phyloP scores from a whole-genome alignment of 2,113 vertebrate genomes.

The Podocnemis expansa region DNA sequence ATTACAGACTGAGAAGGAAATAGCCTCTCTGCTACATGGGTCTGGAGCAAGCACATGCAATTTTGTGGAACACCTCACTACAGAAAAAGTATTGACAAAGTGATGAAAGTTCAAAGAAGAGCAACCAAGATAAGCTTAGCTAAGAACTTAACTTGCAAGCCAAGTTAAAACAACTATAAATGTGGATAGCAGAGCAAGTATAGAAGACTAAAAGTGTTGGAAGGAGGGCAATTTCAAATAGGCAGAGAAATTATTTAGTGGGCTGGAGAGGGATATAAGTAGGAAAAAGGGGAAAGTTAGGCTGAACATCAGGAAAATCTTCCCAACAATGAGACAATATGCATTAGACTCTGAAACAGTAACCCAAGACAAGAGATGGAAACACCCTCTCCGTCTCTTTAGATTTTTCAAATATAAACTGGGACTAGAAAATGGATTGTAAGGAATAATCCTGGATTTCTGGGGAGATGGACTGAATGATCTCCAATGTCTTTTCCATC shows the following conservation, averaged over 20 bases:
- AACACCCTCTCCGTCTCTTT: not conserved
- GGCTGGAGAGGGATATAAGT: not conserved
- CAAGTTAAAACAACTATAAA: not conserved
- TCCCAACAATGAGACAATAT: fast-evolving
- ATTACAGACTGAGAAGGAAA: not conserved
- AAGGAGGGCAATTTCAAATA: not conserved
- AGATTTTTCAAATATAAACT: fast-evolving
- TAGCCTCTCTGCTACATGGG: not conserved
- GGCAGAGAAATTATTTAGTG: fast-evolving
- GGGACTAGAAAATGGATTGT: not conserved
- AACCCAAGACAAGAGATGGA: not conserved
- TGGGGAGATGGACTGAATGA: not conserved
- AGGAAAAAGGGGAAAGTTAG: not conserved
- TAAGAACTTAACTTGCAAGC: not conserved
- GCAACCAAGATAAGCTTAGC: not conserved
- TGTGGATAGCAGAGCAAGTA: fast-evolving
- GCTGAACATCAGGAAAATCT: not conserved
- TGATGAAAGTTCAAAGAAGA: not conserved
- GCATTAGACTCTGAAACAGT: not conserved
- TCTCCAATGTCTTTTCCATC: not conserved
- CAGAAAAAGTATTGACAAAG: not conserved
- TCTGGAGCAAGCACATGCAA: not conserved
- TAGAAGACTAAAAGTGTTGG: not conserved
- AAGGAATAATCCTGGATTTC: not conserved
- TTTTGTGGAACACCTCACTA: not conserved